A percentile compares a stretch with the other conserved stretches of the same genome.
phyloP scores from a whole-genome alignment of 1,140 invertebrate genomes.

The Bombus waltoni region DNA sequence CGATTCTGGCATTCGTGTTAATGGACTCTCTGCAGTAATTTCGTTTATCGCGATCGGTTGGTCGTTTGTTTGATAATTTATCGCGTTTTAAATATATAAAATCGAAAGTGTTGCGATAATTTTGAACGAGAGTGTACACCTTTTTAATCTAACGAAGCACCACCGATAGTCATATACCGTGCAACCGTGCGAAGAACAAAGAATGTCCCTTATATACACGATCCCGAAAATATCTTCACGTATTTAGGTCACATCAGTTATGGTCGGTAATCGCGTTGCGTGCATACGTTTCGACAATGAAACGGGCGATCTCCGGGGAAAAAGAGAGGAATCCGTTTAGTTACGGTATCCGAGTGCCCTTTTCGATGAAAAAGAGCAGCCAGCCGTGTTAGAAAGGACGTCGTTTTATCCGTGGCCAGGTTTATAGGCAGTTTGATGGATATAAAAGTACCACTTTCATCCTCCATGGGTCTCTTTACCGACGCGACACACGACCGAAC shows the following conservation, averaged over 20 bases:
- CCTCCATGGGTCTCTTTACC: slow-evolving; percentile 56
- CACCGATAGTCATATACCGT: too few species aligned
- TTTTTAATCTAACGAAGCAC: too few species aligned
- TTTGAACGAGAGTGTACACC: too few species aligned
- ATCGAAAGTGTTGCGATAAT: too few species aligned
- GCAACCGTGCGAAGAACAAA: background rate
- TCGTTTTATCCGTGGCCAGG: slow-evolving; percentile 51
- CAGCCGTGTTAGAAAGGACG: slow-evolving; percentile 20
- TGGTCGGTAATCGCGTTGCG: background rate
- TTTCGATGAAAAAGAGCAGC: slow-evolving; percentile 33
- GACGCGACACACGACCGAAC: slow-evolving; percentile 38
- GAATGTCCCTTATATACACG: too few species aligned
- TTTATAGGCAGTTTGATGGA: slow-evolving; percentile 63
- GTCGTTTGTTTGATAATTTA: too few species aligned
- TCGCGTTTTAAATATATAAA: too few species aligned
- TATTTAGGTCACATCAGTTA: slow-evolving; percentile 12
- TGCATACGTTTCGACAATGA: slow-evolving; percentile 35
- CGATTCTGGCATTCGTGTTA: too few species aligned
- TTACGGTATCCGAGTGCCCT: slow-evolving; percentile 61
- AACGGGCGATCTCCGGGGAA: background rate
- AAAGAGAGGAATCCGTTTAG: slow-evolving; percentile 60
- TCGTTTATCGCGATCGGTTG: too few species aligned
- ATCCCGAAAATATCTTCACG: slow-evolving; percentile 4
- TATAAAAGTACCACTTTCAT: slow-evolving; percentile 64
- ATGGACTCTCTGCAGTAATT: too few species aligned